These are phyloP conservation scores for Malthinus seriepunctatus DNA, from an alignment of 2,888 invertebrate genomes.

Conservation along the genomic window DNA sequence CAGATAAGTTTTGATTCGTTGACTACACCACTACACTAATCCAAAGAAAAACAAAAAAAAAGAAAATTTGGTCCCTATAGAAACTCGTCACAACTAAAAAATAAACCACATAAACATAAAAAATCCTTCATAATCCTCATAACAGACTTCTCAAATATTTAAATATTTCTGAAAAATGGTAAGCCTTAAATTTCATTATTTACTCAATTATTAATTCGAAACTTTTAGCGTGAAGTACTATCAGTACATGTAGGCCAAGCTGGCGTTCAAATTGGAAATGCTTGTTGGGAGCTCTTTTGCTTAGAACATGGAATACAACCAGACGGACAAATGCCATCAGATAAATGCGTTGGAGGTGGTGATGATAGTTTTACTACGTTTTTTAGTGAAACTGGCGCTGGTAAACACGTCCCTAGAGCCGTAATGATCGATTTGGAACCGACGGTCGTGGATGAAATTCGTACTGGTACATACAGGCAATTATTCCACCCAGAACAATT, in stretches of 20 bases:
- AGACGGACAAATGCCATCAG: slow-evolving; percentile 53
- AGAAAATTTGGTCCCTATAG: no score
- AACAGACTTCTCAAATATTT: neutral
- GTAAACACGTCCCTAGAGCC: slow-evolving; percentile 66
- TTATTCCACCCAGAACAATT: slow-evolving; percentile 91
- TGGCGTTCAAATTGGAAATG: slow-evolving; percentile 51
- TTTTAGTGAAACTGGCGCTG: slow-evolving; percentile 53
- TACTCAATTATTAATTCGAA: neutral
- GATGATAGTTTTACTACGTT: slow-evolving; percentile 48
- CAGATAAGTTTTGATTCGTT: no score
- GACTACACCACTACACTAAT: no score
- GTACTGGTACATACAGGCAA: slow-evolving; percentile 77
- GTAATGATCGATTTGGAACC: slow-evolving; percentile 72
- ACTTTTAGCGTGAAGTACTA: slow-evolving; percentile 64
- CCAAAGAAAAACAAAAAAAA: no score
- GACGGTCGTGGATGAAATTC: slow-evolving; percentile 60
- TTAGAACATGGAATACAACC: slow-evolving; percentile 43
- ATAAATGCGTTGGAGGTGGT: slow-evolving; percentile 51
- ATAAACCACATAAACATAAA: no score
- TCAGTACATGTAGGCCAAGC: slow-evolving; percentile 64
- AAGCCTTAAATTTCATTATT: neutral
- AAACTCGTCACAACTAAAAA: no score
- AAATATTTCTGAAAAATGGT: neutral
- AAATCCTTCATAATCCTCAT: no score
- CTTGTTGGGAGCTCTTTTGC: slow-evolving; percentile 51